Evolutionary conservation across 2,797 vertebrate genomes (phyloP), one percentile per base, ranked within the genome.

Genomic region (Takifugu ocellatus): DNA sequence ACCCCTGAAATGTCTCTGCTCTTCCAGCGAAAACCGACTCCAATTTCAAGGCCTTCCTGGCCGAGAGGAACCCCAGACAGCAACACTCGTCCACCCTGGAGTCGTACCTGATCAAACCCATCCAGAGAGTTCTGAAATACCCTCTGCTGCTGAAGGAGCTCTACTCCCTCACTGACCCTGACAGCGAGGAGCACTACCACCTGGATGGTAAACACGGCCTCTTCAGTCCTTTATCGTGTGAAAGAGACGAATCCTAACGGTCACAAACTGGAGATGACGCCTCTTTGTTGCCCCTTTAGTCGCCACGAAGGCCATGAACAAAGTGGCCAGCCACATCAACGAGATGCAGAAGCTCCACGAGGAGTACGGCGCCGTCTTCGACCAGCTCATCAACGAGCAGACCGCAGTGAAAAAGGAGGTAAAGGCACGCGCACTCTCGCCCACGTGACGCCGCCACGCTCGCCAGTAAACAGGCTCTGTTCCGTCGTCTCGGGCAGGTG

Each of bases 301-400:
- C 89, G 96, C 96, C 49, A 94, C 95, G 88, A 98, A 96, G 85
- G 95, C 96, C 45, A 99, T 99, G 97, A 98, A 98, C 87, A 97
- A 98, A 87, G 96, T 98, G 5, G 97, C 96, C 3, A 98, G 97
- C 82, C 97, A 99, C 75, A 99, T 99, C 67, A 99, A 99, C 12
- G 96, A 99, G 75, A 98, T 98, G 96, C 97, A 99, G 81, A 98
- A 98, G 82, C 94, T 99, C 75, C 96, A 98, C 0, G 97, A 99
- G 74, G 96, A 98, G 51, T 99, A 95, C 0, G 96, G 97, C 0
- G 94, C 94, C 0, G 96, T 98, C 66, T 99, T 99, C 70, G 96
- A 99, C 82, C 96, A 97, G 67, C 93, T 99, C 47, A 98, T 98
- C 74, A 93, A 90, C 0, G 95, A 99, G 25, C 96, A 98, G 88